These are phyloP conservation scores for Alviniconcha marisindica DNA, from an alignment of 1,140 invertebrate species.

Conservation along the genomic window DNA sequence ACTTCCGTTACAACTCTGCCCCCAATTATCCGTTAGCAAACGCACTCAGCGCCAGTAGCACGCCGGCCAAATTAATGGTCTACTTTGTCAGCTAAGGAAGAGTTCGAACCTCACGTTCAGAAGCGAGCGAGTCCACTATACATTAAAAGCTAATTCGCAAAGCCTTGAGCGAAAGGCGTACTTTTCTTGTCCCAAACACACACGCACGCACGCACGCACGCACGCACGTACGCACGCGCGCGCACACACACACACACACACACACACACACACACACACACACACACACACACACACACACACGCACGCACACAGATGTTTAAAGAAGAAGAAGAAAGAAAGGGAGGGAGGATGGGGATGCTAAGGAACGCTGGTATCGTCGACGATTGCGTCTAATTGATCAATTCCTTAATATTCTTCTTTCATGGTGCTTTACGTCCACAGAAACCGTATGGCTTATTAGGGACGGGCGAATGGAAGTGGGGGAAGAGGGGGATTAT, in stretches of 20 bases:
- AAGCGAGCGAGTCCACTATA: not conserved
- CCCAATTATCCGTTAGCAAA: not conserved
- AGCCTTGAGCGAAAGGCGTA: not conserved
- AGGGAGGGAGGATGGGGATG: too few relatives aligned
- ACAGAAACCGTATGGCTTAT: too few relatives aligned
- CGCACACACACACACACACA: not conserved
- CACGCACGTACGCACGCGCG: not conserved
- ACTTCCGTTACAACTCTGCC: too few relatives aligned
- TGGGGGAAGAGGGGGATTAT: too few relatives aligned
- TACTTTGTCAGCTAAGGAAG: not conserved
- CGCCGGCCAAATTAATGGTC: not conserved
- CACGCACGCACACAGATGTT: not conserved
- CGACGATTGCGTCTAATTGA: too few relatives aligned
- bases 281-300: slow-evolving; percentile 3
- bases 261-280: slow-evolving; percentile 3
- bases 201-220: not conserved
- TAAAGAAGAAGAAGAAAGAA: too few relatives aligned
- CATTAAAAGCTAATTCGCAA: not conserved
- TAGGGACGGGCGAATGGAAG: too few relatives aligned
- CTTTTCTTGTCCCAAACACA: not conserved
- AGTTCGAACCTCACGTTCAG: not conserved
- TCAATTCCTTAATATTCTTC: too few relatives aligned
- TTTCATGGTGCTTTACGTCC: too few relatives aligned
- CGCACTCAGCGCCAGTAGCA: not conserved
- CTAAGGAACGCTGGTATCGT: too few relatives aligned